Evolutionary conservation across 2,888 invertebrate genomes (phyloP), one percentile per base, ranked within the genome.

Genomic region (Nephrocerus scutellatus): DNA sequence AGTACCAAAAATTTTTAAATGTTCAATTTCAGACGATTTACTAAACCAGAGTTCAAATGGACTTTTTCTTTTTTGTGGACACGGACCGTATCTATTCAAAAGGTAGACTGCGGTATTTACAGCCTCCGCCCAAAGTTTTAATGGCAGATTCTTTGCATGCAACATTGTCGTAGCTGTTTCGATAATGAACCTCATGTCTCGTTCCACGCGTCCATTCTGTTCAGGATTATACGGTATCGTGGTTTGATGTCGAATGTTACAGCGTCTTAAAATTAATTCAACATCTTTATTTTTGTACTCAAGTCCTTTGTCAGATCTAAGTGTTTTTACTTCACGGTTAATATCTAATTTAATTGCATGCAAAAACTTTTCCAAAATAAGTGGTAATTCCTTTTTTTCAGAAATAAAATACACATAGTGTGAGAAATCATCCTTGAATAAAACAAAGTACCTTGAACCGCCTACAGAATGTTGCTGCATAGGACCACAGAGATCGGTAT

Each of bases 81-180:
- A 52, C 13, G 51, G 47, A 22, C 50, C 54, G 1, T 43, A 59
- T 19, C 60, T 42, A 33, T 65, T 61, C 5, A 63, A 38, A 6
- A 60, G 36, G 36, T 59, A 60, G 0, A 55, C 52, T 5, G 59
- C 57, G 39, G 54, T 58, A n/a, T 54, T 52, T 0, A 62, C 55
- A 4, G 63, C 63, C 47, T 66, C 64, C 12, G 61, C 60, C 64
- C 60, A 65, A 10, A 61, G 44, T 9, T 45, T 44, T 21, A 48
- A 39, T 8, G 40, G 23, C n/a, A 56, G 22, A 1, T 51, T 51
- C 38, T 38, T 43, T 14, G 39, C 30, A 36, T 46, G 40, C n/a
- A 49, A 20, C 45, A 46, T 44, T n/a, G 48, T 44, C 8, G 57
- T 42, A 6, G 55, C 57, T 16, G 53, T 47, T 47, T 62, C 60